A percentile compares a stretch with the other conserved stretches of the same genome.
These are phyloP conservation scores for Microctenopoma stevenorrisi DNA, from an alignment of 2,797 vertebrate species.

Conservation along the genomic window DNA sequence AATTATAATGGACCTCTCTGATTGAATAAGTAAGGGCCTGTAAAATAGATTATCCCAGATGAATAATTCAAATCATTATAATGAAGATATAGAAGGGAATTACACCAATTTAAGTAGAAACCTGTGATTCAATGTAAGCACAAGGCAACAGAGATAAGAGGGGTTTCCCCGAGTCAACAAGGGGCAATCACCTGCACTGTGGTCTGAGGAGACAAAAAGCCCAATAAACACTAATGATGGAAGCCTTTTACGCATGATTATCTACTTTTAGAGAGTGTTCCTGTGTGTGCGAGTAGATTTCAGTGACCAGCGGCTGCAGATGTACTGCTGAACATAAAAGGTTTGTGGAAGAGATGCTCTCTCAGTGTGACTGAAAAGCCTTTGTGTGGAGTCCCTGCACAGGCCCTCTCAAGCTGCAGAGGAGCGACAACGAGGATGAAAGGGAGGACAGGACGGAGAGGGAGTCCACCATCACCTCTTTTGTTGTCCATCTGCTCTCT, in stretches of 20 bases:
- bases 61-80: constrained; percentile 68
- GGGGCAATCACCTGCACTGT: constrained; percentile 71
- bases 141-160: constrained; percentile 46
- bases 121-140: constrained; percentile 47
- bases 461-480: constrained; percentile 62
- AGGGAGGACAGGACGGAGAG: constrained; percentile 54
- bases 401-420: constrained; percentile 44
- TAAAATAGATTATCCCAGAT: constrained; percentile 54
- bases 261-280: constrained; percentile 46
- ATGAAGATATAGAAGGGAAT: constrained; percentile 67
- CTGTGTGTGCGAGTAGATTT: constrained; percentile 39
- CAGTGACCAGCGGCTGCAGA: constrained; percentile 64
- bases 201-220: constrained; percentile 51
- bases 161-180: constrained; percentile 67
- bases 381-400: constrained; percentile 64
- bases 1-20: constrained; percentile 23
- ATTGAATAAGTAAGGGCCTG: constrained; percentile 17
- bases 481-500: constrained; percentile 80
- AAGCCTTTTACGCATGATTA: constrained; percentile 58
- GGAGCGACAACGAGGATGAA: constrained; percentile 71
- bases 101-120: constrained; percentile 49
- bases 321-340: constrained; percentile 57
- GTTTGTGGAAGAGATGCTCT: constrained; percentile 58
- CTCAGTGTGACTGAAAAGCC: constrained; percentile 61
- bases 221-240: constrained; percentile 49